Evolutionary conservation across 2,888 invertebrate genomes (phyloP).

Genomic region (Catocala fraxini): DNA sequence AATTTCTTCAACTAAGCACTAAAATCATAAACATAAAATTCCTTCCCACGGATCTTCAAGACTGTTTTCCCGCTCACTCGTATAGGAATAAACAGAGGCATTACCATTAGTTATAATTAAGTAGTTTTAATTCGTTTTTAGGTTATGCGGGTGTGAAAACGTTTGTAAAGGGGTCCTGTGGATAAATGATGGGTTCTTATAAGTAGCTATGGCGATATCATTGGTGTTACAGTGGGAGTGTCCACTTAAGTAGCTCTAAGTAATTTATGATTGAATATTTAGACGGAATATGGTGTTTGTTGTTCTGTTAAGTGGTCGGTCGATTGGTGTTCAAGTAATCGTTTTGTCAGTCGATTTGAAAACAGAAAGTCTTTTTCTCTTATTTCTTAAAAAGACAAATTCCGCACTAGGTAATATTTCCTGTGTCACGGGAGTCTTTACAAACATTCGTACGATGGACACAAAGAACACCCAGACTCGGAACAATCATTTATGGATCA

Average conservation of each 20-base stretch:
- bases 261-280: constrained; percentile 6
- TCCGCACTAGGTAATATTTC: too few species aligned
- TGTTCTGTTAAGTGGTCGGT: too few species aligned
- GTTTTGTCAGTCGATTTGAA: too few species aligned
- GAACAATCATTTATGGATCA: too few species aligned
- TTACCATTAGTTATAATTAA: constrained; percentile 52
- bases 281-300: too few species aligned
- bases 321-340: too few species aligned
- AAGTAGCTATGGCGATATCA: constrained; percentile 6
- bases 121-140: constrained; percentile 48
- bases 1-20: constrained; percentile 37
- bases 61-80: constrained; percentile 28
- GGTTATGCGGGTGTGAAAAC: constrained; percentile 49
- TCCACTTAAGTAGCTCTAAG: background rate
- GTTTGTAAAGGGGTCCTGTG: constrained; percentile 24
- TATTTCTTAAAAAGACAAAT: too few species aligned
- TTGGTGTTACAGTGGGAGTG: constrained; percentile 8
- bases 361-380: too few species aligned
- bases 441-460: too few species aligned
- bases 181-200: constrained; percentile 1
- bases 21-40: constrained; percentile 37
- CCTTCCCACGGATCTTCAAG: constrained; percentile 45
- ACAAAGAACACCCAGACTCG: too few species aligned
- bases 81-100: constrained; percentile 24
- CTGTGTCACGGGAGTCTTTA: too few species aligned